Percentiles rank a stretch among this genome's conserved stretches.
Evolutionary conservation across 2,797 vertebrate genomes (phyloP).

Genomic region (Chrysocyon brachyurus): DNA sequence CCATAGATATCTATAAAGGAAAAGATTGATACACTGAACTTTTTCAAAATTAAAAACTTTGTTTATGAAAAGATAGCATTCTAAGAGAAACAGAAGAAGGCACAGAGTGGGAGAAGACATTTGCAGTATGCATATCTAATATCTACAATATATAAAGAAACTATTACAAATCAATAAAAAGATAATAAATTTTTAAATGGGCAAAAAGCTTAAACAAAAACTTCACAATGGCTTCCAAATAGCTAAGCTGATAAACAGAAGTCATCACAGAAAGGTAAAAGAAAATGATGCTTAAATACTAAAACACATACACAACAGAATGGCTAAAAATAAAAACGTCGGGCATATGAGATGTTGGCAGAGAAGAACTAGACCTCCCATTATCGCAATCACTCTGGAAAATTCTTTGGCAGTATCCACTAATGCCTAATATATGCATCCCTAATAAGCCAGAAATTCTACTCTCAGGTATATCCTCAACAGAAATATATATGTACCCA

Average conservation of each 20-base stretch:
- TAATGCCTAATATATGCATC: neutral
- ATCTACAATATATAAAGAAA: neutral
- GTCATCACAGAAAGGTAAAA: neutral
- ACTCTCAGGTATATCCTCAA: neutral
- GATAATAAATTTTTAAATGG: neutral
- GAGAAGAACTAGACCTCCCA: neutral
- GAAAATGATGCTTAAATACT: neutral
- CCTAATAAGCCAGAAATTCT: neutral
- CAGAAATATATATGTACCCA: neutral
- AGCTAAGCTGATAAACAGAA: neutral
- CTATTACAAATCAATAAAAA: neutral
- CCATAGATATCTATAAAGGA: neutral
- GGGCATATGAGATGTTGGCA: neutral
- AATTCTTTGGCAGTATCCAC: neutral
- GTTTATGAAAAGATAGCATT: slow-evolving; percentile 34
- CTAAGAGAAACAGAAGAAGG: neutral
- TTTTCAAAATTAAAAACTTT: slow-evolving; percentile 13
- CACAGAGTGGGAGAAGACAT: neutral
- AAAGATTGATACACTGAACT: neutral
- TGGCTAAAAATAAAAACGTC: neutral
- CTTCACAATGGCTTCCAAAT: neutral
- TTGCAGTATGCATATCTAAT: neutral
- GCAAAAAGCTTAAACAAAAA: neutral
- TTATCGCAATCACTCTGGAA: neutral
- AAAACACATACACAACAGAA: neutral